phyloP scores from a whole-genome alignment of 2,113 vertebrate species.

The Saguinus imperator region DNA sequence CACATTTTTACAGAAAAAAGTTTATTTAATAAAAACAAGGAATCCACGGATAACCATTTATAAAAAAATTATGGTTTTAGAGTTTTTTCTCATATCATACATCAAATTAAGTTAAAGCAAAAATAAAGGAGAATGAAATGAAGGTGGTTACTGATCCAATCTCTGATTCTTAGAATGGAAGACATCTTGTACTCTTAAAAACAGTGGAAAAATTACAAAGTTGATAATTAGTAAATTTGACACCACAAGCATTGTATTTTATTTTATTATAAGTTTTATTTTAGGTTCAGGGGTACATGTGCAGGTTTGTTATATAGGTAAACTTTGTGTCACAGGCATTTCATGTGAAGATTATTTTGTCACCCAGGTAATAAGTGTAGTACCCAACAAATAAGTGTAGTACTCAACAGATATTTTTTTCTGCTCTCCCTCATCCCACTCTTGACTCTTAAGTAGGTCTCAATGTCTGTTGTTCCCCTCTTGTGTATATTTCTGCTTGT shows the following conservation, averaged over 20 bases:
- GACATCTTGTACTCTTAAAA: background rate
- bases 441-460: no score
- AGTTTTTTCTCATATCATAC: background rate
- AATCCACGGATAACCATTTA: background rate
- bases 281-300: no score
- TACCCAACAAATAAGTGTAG: no score
- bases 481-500: no score
- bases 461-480: no score
- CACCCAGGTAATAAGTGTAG: no score
- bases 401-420: no score
- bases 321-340: no score
- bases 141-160: background rate
- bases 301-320: no score
- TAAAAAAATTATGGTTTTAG: background rate
- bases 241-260: background rate
- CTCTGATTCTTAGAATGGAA: background rate
- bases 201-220: background rate
- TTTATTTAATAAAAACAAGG: conserved; percentile 20
- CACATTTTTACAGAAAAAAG: no score
- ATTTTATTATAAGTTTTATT: background rate
- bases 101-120: conserved; percentile 4
- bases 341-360: no score
- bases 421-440: no score
- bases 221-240: background rate
- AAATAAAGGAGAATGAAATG: background rate